Percentiles rank a stretch among this genome's conserved stretches.
Conservation (phyloP, 2,797 vertebrate species). For the Bradypodion ventrale region DNA sequence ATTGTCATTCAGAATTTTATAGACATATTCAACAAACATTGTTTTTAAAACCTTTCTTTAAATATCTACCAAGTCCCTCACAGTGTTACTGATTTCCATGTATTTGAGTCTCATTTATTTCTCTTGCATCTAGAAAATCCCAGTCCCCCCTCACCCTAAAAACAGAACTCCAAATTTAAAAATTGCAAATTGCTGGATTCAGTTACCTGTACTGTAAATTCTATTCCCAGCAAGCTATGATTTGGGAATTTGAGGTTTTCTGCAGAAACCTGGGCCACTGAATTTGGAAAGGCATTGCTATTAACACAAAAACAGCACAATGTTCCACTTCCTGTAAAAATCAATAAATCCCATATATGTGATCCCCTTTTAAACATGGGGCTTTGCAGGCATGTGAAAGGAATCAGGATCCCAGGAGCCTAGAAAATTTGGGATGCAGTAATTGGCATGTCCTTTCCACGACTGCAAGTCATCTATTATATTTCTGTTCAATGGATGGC, state of each 20-base stretch:
- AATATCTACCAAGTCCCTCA: constrained; percentile 15
- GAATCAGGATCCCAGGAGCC: not conserved
- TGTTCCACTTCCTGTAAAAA: not conserved
- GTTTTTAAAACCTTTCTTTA: not conserved
- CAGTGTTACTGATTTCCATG: not conserved
- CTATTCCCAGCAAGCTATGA: not conserved
- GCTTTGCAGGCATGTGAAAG: not conserved
- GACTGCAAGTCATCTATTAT: not conserved
- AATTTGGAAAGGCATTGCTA: not conserved
- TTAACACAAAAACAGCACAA: not conserved
- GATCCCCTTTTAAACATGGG: not conserved
- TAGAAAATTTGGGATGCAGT: not conserved
- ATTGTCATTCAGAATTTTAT: constrained; percentile 24
- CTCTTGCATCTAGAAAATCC: not conserved
- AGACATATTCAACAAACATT: constrained; percentile 25
- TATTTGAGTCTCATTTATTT: not conserved
- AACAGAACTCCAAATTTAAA: not conserved
- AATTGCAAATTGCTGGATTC: not conserved
- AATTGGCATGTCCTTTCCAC: not conserved
- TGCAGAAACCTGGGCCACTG: not conserved
- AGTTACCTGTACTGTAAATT: not conserved
- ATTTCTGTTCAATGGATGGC: not conserved
- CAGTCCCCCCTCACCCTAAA: not conserved
- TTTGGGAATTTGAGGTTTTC: not conserved
- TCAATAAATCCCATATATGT: not conserved